Evolutionary conservation across 2,888 invertebrate genomes (phyloP).

Genomic region (Tethea ocularis): DNA sequence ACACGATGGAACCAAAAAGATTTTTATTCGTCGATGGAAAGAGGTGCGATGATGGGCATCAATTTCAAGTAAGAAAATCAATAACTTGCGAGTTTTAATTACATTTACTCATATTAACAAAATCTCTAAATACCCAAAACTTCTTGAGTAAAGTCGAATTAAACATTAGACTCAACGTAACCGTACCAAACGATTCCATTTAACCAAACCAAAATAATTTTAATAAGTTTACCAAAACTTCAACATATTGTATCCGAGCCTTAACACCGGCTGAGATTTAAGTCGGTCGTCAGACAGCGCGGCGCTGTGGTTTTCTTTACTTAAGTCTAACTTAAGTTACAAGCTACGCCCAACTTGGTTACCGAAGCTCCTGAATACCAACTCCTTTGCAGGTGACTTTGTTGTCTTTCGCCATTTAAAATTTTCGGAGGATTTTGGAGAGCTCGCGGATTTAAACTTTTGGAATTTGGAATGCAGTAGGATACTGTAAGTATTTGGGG

Average conservation of each 20-base stretch:
- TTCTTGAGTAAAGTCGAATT: neutral
- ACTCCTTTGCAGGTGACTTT: conserved; percentile 75
- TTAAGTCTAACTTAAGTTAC: conserved; percentile 74
- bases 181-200: neutral
- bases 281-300: conserved; percentile 71
- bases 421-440: conserved; percentile 60
- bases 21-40: too few relatives aligned
- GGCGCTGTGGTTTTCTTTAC: conserved; percentile 76
- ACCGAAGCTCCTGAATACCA: conserved; percentile 68
- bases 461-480: conserved; percentile 53
- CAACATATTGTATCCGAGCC: conserved; percentile 45
- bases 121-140: neutral
- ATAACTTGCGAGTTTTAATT: neutral
- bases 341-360: conserved; percentile 73
- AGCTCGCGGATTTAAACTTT: conserved; percentile 68
- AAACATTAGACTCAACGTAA: neutral
- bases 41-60: too few relatives aligned
- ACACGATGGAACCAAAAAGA: too few relatives aligned
- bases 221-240: conserved; percentile 23
- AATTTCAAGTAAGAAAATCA: too few relatives aligned
- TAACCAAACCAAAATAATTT: conserved; percentile 4
- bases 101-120: neutral
- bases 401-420: conserved; percentile 57
- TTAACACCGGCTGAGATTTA: conserved; percentile 64
- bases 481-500: conserved; percentile 44